A percentile compares a stretch with the other conserved stretches of the same genome.
These are phyloP conservation scores for Nephila pilipes DNA, from an alignment of 1,140 invertebrate species.

Conservation along the genomic window DNA sequence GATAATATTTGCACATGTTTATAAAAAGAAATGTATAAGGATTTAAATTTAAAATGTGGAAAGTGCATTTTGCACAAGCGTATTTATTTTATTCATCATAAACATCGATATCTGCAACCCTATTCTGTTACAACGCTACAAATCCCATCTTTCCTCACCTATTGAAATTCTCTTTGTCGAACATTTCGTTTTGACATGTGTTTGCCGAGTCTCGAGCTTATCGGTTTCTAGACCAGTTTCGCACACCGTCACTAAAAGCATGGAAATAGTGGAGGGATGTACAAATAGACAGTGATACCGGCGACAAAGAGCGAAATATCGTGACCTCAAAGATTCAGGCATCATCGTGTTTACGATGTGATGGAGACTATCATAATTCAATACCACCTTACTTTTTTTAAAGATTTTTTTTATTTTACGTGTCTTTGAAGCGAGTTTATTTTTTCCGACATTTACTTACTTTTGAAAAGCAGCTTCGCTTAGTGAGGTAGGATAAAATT, in stretches of 20 bases:
- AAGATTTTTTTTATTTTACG: background rate
- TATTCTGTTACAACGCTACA: too few relatives aligned
- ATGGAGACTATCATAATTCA: slow-evolving; percentile 54
- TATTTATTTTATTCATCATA: too few relatives aligned
- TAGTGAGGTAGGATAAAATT: slow-evolving; percentile 30
- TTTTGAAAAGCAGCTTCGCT: slow-evolving; percentile 32
- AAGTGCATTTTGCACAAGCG: too few relatives aligned
- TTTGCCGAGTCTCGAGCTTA: background rate
- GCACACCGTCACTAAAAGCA: background rate
- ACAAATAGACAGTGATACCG: background rate
- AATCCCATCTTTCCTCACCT: background rate
- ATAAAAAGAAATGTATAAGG: too few relatives aligned
- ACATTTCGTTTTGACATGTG: slow-evolving; percentile 16
- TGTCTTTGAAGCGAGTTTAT: background rate
- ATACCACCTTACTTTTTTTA: slow-evolving; percentile 32
- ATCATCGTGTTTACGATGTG: slow-evolving; percentile 49
- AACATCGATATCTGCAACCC: too few relatives aligned
- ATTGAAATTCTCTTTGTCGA: background rate
- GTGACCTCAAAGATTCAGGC: slow-evolving; percentile 38
- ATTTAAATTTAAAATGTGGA: too few relatives aligned
- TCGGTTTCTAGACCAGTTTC: background rate
- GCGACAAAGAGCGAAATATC: slow-evolving; percentile 16
- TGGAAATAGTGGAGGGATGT: background rate
- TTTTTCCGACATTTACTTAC: background rate
- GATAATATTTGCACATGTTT: too few relatives aligned